Evolutionary conservation across 2,797 vertebrate genomes (phyloP), one percentile per base, ranked within the genome.

Genomic region (Eulemur mongoz): DNA sequence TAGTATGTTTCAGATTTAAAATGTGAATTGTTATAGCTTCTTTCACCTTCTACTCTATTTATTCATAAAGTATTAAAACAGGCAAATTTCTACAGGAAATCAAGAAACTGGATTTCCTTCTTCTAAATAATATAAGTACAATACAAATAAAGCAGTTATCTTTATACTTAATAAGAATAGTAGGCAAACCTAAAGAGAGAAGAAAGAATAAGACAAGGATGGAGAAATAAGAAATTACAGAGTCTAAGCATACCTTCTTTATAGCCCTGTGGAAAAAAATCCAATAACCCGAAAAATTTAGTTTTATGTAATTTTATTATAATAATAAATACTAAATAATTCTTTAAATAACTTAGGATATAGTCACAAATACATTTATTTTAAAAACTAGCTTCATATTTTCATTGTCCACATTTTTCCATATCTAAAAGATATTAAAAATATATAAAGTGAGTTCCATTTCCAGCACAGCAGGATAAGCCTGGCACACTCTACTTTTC

Each of bases 21-120:
- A 61, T 93, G 22, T 12, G 10, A 69, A 65, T 65, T 65, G 32
- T 65, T 65, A 65, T 6, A 70, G 67, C 20, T 22, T 69, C 65
- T 57, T 93, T 79, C 12, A 87, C n/a, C 7, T 89, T 92, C 82
- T 90, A 91, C 18, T 92, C 69, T 63, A 67, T 78, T 82, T 78
- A 86, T 67, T 92, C 11, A 23, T 23, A 81, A 69, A 54, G 13
- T 85, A 86, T 75, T 75, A 79, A 82, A 93, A 91, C 13, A 92
- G 69, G 23, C 48, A 93, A 89, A 5, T 79, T 87, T 83, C 65
- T 35, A 85, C 0, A 91, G 30, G n/a, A 96, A 94, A 89, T 59
- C 1, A 73, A 76, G 38, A 89, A 95, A 48, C 0, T 61, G 30
- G 90, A 30, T 83, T 75, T 75, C 48, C 11, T 79, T 80, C 70